Base-by-base conservation (phyloP, 1,140 invertebrate genomes). In the Cyclina sinensis region DNA sequence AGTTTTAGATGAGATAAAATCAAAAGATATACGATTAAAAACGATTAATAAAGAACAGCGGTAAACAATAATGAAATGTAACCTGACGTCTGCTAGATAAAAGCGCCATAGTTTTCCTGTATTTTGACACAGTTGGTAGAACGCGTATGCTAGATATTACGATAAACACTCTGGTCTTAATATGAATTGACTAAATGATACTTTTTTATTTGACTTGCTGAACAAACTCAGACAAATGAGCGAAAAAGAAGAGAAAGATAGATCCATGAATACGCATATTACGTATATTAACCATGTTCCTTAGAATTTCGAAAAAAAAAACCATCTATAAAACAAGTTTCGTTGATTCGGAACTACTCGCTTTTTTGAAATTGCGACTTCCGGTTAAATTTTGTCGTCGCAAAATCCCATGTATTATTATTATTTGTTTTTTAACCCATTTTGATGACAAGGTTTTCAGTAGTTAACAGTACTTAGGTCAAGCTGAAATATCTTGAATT, bases 81-180 rank as follows among this genome's bases (percentile, higher is more conserved):
- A 86, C 18, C n/a, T 62, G 84, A 86, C 84, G 73, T 76, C n/a
- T 86, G n/a, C 43, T 27, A 78, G 84, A 86, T 86, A 86, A 86
- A 78, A 76, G 30, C 70, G 30, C 46, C n/a, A 86, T 86, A 86
- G 30, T 59, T 76, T 46, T 78, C 54, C 84, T 76, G 68, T 86
- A 86, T 62, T 81, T 86, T 86, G 74, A 86, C 84, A 86, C 84
- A 86, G 48, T 78, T 35, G 70, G 73, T 12, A 59, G 32, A 78
- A 70, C 68, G 73, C 48, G 48, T 84, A 84, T 84, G 62, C 65
- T 27, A 65, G 84, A 78, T 86, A 16, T 43, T 16, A 16, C 65
- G 70, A 86, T 86, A 86, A 86, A 73, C 70, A 16, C 32, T 9
- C 21, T 12, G 16, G 32, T n/a, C 48, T 46, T 43, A 78, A 78